A percentile compares a stretch with the other conserved stretches of the same genome.
Conservation (phyloP, 2,113 vertebrate genomes). For the zebrafish (Danio rerio) region GRCz12tu NC_133176.1:34207001-34207500, state of each 20-base stretch:
- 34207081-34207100: background rate
- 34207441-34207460: slow-evolving; percentile 38
- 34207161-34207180: slow-evolving; percentile 41
- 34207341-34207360: slow-evolving; percentile 53
- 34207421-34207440: slow-evolving; percentile 55
- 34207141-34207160: slow-evolving; percentile 15
- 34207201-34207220: slow-evolving; percentile 24
- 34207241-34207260: slow-evolving; percentile 46
- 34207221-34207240: slow-evolving; percentile 38
- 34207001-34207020: too few relatives aligned
- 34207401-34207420: slow-evolving; percentile 60
- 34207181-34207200: background rate
- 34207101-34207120: background rate
- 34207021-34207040: too few relatives aligned
- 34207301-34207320: slow-evolving; percentile 17
- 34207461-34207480: slow-evolving; percentile 10
- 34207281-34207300: slow-evolving; percentile 32
- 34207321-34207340: slow-evolving; percentile 53
- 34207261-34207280: slow-evolving; percentile 45
- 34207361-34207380: slow-evolving; percentile 38
- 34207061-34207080: background rate
- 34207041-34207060: too few relatives aligned
- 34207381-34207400: slow-evolving; percentile 60
- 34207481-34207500: background rate
- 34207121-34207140: background rate